These are phyloP conservation scores for Pachypeltis micranthus DNA, from an alignment of 1,140 invertebrate species.

Conservation along the genomic window DNA sequence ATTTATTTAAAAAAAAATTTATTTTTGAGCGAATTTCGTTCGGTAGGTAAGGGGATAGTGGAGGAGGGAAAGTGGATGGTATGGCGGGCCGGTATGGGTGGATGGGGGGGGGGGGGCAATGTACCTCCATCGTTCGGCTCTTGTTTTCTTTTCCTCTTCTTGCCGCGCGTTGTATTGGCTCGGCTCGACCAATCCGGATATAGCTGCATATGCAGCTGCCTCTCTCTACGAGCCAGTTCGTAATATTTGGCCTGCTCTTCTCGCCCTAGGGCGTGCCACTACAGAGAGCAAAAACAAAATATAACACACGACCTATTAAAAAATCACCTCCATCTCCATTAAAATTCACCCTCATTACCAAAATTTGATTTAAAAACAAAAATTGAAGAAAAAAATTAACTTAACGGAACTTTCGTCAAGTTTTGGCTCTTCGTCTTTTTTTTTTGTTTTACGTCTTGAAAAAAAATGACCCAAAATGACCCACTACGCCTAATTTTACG, in stretches of 20 bases:
- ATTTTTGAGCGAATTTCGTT: conserved; percentile 13
- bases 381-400: conserved; percentile 8
- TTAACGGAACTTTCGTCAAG: too few species aligned
- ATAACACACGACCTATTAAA: conserved; percentile 1
- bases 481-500: too few species aligned
- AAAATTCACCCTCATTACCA: too few species aligned
- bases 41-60: conserved; percentile 38
- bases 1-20: conserved; percentile 4
- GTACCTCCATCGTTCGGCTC: conserved; percentile 92
- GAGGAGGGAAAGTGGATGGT: conserved; percentile 33
- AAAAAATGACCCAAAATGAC: too few species aligned
- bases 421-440: too few species aligned
- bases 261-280: conserved; percentile 98
- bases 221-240: conserved; percentile 94
- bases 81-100: too few species aligned
- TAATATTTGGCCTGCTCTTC: conserved; percentile 99
- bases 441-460: too few species aligned
- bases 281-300: conserved; percentile 24
- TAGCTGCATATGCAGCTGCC: conserved; percentile 96
- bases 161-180: conserved; percentile 91
- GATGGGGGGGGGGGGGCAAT: conserved; percentile 29
- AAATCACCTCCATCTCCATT: conserved; percentile 6
- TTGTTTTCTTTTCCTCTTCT: conserved; percentile 99
- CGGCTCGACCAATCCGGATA: conserved; percentile 99
- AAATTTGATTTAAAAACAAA: conserved; percentile 19